Percentiles rank a stretch among this genome's conserved stretches.
phyloP scores from a whole-genome alignment of 53 echinoderm and acorn worm species.

The Apostichopus leukothele region DNA sequence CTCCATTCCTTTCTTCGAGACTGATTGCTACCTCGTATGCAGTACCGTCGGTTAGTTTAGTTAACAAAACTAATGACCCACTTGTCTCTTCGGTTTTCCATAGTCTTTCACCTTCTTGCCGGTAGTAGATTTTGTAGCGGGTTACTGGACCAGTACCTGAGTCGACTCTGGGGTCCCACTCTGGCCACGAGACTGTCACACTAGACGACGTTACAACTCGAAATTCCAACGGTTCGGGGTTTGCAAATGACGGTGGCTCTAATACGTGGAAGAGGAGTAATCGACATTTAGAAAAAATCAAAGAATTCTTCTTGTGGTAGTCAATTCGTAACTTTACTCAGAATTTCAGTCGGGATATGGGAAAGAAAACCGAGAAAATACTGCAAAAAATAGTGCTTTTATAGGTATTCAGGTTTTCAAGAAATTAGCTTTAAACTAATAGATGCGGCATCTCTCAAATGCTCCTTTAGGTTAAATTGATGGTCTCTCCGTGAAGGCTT shows the following conservation, averaged over 20 bases:
- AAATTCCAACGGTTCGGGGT: not conserved
- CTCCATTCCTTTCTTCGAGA: not conserved
- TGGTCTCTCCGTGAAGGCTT: too few species aligned
- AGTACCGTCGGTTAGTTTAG: not conserved
- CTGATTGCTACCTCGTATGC: not conserved
- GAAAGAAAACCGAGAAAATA: too few species aligned
- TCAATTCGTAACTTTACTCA: too few species aligned
- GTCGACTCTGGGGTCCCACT: not conserved
- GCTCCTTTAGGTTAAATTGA: too few species aligned
- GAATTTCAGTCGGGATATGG: too few species aligned
- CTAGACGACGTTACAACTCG: not conserved
- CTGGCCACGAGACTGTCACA: not conserved
- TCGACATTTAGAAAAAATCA: too few species aligned
- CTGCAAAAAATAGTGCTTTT: too few species aligned
- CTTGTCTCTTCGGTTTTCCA: not conserved
- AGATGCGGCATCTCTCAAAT: too few species aligned
- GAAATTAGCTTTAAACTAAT: too few species aligned
- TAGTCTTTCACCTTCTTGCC: not conserved
- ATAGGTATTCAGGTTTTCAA: too few species aligned
- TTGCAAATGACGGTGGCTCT: not conserved
- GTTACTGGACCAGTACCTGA: not conserved
- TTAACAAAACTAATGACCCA: not conserved
- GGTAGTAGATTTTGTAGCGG: not conserved
- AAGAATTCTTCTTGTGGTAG: too few species aligned
- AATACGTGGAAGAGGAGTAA: too few species aligned